These are phyloP conservation scores for Sander vitreus DNA, from an alignment of 2,113 vertebrate genomes.

Conservation along the genomic window DNA sequence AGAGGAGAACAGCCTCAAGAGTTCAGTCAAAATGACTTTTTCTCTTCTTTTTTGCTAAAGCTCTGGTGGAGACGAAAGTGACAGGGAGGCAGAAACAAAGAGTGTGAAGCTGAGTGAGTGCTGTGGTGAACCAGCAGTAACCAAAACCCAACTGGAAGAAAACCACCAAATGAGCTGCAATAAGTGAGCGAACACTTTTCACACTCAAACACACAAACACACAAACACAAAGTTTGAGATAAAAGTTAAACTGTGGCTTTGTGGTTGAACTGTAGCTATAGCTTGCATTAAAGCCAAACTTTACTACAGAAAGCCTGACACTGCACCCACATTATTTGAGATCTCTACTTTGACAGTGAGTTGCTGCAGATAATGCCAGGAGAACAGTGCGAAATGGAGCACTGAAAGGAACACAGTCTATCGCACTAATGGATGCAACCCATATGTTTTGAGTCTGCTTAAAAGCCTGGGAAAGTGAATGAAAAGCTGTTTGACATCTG, in stretches of 20 bases:
- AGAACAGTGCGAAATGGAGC: slow-evolving; percentile 11
- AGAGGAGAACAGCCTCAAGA: slow-evolving; percentile 29
- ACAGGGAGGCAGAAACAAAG: slow-evolving; percentile 25
- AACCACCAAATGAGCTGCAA: slow-evolving; percentile 65
- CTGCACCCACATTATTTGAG: slow-evolving; percentile 21
- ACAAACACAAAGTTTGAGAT: slow-evolving; percentile 8
- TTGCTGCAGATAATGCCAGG: background rate
- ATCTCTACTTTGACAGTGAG: background rate
- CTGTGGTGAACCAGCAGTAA: slow-evolving; percentile 37
- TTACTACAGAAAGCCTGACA: slow-evolving; percentile 18
- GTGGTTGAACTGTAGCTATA: slow-evolving; percentile 20
- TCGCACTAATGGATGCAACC: slow-evolving; percentile 53
- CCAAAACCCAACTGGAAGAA: slow-evolving; percentile 38
- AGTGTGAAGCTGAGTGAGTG: slow-evolving; percentile 19
- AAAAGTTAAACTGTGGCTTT: slow-evolving; percentile 39
- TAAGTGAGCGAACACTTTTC: slow-evolving; percentile 22
- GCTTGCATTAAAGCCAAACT: background rate
- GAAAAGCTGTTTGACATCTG: slow-evolving; percentile 67
- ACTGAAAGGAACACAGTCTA: slow-evolving; percentile 17
- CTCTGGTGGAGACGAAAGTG: slow-evolving; percentile 1
- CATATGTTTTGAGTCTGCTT: slow-evolving; percentile 58
- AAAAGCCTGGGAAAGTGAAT: slow-evolving; percentile 47
- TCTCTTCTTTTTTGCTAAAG: background rate
- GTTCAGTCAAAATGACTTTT: slow-evolving; percentile 23
- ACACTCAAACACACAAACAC: slow-evolving; percentile 1